phyloP scores from a whole-genome alignment of 1,140 invertebrate species.

The Pissodes strobi region DNA sequence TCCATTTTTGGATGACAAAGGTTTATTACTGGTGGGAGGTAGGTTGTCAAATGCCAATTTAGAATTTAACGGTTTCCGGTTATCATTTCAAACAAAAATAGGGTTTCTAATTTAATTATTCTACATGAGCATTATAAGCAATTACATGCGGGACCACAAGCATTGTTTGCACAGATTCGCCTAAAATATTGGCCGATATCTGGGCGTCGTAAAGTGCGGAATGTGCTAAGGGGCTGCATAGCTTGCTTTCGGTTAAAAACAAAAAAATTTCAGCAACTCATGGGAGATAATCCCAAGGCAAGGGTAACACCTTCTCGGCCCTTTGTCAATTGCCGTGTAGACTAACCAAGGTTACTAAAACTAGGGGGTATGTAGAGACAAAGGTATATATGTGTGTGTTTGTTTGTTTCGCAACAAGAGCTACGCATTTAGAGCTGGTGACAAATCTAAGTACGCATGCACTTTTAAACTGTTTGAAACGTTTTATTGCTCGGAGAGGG shows the following conservation, averaged over 20 bases:
- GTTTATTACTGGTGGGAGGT: slow-evolving; percentile 55
- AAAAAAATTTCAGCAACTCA: no score
- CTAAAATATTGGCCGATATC: neutral
- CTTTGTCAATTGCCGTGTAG: neutral
- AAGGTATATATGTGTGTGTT: no score
- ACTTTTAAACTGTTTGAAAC: no score
- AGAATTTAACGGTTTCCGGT: slow-evolving; percentile 36
- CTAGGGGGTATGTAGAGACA: no score
- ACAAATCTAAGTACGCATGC: no score
- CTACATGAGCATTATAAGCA: neutral
- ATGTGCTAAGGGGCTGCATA: neutral
- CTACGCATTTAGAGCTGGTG: no score
- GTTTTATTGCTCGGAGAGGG: no score
- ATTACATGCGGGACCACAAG: neutral
- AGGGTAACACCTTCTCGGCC: neutral
- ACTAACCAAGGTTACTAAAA: neutral
- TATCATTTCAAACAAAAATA: neutral
- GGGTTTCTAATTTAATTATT: neutral
- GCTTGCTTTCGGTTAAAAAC: no score
- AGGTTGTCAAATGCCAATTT: slow-evolving; percentile 47
- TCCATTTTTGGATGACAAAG: slow-evolving; percentile 53
- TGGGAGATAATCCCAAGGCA: neutral
- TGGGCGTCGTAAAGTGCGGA: neutral
- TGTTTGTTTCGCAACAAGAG: no score
- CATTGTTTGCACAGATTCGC: neutral